Base-by-base conservation (phyloP, 2,113 vertebrate genomes). In the Phaethornis superciliosus region DNA sequence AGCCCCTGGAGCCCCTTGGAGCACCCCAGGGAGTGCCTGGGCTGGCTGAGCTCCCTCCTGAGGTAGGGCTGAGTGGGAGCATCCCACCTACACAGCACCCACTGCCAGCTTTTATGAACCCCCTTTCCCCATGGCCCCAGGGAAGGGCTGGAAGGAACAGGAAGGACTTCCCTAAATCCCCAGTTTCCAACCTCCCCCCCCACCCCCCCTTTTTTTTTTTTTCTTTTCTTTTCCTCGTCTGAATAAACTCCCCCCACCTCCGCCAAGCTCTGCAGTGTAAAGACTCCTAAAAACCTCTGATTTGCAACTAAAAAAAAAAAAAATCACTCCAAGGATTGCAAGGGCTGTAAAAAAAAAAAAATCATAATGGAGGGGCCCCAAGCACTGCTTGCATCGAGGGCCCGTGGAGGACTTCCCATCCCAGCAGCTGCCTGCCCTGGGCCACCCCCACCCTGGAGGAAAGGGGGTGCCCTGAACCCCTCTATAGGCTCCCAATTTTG, bases 351-450 rank as follows among this genome's bases (percentile, higher is more conserved):
- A 58, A 52, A 0, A 40, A 40, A 40, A 40, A 1, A 4, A 2
- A 3, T 0, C 40, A 40, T 40, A 40, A 47, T 47, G 46, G 37
- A 28, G 17, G 22, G 15, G 46, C 18, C 8, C 3, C 6, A 14
- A 3, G 4, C 18, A 3, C 2, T 7, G 1, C 12, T 19, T 28
- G 47, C 59, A 63, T 65, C 1, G 0, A 4, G 62, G 24, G 20
- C 16, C 47, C 4, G 1, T 0, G 62, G 26, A 35, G 40, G 37
- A 37, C 7, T 47, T 28, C 59, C 28, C 47, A 26, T 12, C 46
- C 65, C 78, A 7, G n/a, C 14, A n/a, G 22, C 46, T 20, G n/a
- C 62, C 46, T n/a, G 37, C 40, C 17, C 14, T 4, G 14, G 27
- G 16, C 15, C 21, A 7, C 16, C 24, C 44, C 54, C 44, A 18